Base-by-base conservation (phyloP, 2,888 invertebrate species). In the Drosophila mettleri region DNA sequence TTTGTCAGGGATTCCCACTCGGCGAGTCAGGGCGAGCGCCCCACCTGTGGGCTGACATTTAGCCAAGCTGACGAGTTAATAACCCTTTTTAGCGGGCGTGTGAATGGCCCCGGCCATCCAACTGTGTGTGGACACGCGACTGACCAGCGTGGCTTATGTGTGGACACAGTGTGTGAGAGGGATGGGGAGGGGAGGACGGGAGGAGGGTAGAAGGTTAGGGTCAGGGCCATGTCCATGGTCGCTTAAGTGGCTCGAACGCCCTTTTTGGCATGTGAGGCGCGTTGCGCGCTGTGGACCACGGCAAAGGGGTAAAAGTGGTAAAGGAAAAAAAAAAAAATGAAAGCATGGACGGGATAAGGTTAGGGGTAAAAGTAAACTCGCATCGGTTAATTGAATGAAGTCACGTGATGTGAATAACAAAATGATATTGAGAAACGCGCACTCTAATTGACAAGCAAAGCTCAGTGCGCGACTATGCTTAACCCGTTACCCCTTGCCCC, bases 241-340 rank as follows among this genome's bases (percentile, higher is more conserved):
- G 88, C 90, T 90, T 91, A 90, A 90, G 91, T 90, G 91, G 89
- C 88, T 86, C 74, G 90, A 89, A 91, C 91, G 90, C 90, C 90
- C 91, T 91, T 90, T 90, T 91, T 74, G 78, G 74, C 72, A 77
- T 80, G 64, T 71, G 71, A 63, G 43, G 41, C 66, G 75, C 69
- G 65, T 65, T 69, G 55, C 38, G 55, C 70, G 48, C 39, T 66
- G 55, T 8, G 36, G 24, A 43, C 43, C 24, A 6, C 14, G 43
- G 22, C 49, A 31, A 54, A 41, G 22, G 29, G 52, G 3, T 14
- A 12, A 20, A 20, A 14, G 33, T n/a, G 14, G n/a, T n/a, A n/a
- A n/a, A n/a, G n/a, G n/a, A n/a, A n/a, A n/a, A n/a, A n/a, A n/a
- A n/a, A n/a, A 18, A 29, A 31, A 67, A 51, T 18, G 16, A 6